phyloP scores from a whole-genome alignment of 2,797 vertebrate genomes.

The Danio tinwini region DNA sequence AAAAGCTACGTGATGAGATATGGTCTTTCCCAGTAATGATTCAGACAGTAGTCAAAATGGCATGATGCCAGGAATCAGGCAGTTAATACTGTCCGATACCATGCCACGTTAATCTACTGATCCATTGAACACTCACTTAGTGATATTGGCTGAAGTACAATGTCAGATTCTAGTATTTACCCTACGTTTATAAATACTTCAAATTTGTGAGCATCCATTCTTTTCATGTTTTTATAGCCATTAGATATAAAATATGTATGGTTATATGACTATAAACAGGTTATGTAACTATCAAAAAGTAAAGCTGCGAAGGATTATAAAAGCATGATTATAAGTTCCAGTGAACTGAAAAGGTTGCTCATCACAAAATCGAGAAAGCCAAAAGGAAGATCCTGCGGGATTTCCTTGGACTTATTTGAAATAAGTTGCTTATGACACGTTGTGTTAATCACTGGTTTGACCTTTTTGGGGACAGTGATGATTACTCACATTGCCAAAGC shows the following conservation, averaged over 20 bases:
- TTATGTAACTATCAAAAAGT: neutral
- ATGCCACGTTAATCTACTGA: neutral
- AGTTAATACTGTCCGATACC: neutral
- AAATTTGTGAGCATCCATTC: neutral
- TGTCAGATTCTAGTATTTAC: neutral
- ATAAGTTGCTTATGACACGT: neutral
- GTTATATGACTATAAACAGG: neutral
- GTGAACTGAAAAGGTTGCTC: neutral
- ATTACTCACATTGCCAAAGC: neutral
- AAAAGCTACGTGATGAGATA: neutral
- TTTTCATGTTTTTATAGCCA: neutral
- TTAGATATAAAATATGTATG: neutral
- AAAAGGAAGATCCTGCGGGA: neutral
- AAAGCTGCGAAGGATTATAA: neutral
- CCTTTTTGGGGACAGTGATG: neutral
- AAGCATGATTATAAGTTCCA: neutral
- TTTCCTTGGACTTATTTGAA: too few species aligned
- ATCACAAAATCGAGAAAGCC: neutral
- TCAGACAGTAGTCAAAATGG: neutral
- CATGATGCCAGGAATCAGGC: neutral
- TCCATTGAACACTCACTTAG: neutral
- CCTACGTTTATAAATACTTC: neutral
- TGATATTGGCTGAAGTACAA: neutral
- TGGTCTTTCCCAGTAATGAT: slow-evolving; percentile 2
- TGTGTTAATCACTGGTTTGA: neutral